Percentiles rank a stretch among this genome's conserved stretches.
Conservation (phyloP, 2,113 vertebrate species). For the Toxostoma redivivum region DNA sequence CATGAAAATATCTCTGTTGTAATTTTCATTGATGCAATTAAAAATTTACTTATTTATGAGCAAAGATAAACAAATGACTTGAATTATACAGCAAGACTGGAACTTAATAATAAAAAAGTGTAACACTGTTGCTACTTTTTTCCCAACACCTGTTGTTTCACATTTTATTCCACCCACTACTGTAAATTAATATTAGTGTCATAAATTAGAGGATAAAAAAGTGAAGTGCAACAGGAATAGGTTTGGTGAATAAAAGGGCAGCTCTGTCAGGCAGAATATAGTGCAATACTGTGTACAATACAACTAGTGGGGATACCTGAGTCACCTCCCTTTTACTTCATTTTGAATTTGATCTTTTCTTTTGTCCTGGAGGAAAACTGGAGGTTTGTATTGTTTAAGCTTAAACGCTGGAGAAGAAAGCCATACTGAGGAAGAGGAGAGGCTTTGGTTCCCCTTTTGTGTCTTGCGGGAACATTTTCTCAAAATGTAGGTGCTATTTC, state of each 20-base stretch:
- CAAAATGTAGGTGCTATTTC: conserved; percentile 71
- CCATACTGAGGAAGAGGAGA: conserved; percentile 32
- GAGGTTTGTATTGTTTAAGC: neutral
- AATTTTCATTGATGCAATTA: neutral
- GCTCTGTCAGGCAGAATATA: neutral
- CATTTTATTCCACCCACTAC: neutral
- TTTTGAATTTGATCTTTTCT: neutral
- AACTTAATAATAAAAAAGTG: neutral
- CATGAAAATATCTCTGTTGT: neutral
- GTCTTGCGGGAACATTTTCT: conserved; percentile 67
- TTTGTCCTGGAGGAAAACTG: neutral
- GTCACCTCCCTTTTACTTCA: neutral
- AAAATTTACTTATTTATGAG: neutral
- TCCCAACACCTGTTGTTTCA: neutral
- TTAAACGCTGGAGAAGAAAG: conserved; percentile 36
- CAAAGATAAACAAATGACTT: neutral
- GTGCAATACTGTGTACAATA: neutral
- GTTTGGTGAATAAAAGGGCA: neutral
- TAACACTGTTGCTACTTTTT: neutral
- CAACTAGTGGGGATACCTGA: neutral
- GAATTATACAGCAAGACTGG: neutral
- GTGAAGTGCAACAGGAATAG: neutral
- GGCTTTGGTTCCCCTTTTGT: conserved; percentile 38
- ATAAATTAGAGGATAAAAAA: neutral
- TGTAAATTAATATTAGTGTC: neutral